A percentile compares a stretch with the other conserved stretches of the same genome.
phyloP scores from a whole-genome alignment of 2,113 vertebrate genomes.

The Pantherophis guttatus region DNA sequence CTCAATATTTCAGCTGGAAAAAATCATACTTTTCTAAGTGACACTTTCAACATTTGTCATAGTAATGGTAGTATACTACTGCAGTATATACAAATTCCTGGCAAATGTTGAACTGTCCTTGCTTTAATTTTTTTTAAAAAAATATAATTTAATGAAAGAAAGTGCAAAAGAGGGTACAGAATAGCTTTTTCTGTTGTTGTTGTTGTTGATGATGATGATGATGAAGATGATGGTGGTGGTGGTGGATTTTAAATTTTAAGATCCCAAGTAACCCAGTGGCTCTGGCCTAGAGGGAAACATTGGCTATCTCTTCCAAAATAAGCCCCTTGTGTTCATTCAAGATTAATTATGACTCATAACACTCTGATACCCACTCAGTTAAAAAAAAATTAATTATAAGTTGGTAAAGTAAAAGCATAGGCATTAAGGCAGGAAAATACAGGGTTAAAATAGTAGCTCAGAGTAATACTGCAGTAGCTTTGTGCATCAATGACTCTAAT shows the following conservation, averaged over 20 bases:
- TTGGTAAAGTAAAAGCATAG: not conserved
- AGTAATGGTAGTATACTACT: not conserved
- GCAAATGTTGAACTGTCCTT: not conserved
- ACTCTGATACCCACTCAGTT: not conserved
- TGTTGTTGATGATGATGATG: not conserved
- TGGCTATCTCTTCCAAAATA: not conserved
- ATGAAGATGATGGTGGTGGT: no score
- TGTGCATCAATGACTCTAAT: slow-evolving; percentile 46
- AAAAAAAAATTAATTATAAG: not conserved
- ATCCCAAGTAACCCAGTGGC: not conserved
- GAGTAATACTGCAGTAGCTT: slow-evolving; percentile 32
- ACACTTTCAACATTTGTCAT: not conserved
- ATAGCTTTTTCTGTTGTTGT: not conserved
- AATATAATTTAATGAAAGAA: not conserved
- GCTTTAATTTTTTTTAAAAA: not conserved
- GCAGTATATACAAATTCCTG: not conserved
- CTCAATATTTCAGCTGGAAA: not conserved
- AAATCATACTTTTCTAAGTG: not conserved
- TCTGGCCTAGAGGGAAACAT: not conserved
- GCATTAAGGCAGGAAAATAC: slow-evolving; percentile 9
- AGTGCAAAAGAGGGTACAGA: not conserved
- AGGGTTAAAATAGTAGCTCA: slow-evolving; percentile 31
- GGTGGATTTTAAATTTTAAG: not conserved
- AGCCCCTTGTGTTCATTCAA: not conserved
- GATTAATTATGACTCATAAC: not conserved